Conservation (phyloP, 2,888 invertebrate genomes). For the Byasa hedistus region DNA sequence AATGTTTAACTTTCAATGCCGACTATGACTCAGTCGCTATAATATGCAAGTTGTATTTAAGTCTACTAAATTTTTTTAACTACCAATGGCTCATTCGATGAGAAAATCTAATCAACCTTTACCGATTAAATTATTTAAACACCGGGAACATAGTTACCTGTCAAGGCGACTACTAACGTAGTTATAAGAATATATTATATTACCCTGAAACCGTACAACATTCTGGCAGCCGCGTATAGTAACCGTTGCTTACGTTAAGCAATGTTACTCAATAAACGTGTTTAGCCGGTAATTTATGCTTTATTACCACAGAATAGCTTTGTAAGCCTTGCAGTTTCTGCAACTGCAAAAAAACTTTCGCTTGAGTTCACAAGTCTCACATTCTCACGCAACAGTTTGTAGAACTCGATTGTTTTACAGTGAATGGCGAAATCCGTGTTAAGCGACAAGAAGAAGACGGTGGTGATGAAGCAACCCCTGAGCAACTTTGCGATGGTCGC, state of each 20-base stretch:
- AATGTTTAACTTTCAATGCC: constrained; percentile 76
- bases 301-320: constrained; percentile 28
- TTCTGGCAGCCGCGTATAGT: constrained; percentile 67
- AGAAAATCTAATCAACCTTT: not conserved
- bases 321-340: constrained; percentile 20
- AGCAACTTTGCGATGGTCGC: constrained; percentile 92
- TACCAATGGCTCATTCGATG: not conserved
- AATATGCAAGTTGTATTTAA: constrained; percentile 31
- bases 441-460: constrained; percentile 85
- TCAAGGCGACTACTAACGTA: constrained; percentile 39
- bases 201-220: constrained; percentile 64
- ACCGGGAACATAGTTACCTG: constrained; percentile 31
- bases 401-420: constrained; percentile 49
- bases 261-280: constrained; percentile 68
- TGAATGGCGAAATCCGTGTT: constrained; percentile 70
- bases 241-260: constrained; percentile 66
- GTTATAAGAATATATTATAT: constrained; percentile 46
- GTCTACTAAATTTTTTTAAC: not conserved
- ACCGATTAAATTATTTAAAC: constrained; percentile 21
- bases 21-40: constrained; percentile 49
- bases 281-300: constrained; percentile 38
- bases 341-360: constrained; percentile 29
- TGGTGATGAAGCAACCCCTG: constrained; percentile 83
- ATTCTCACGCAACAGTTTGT: constrained; percentile 23
- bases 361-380: constrained; percentile 28